Base-by-base conservation (phyloP, 2,113 vertebrate species). In the Myodes glareolus region DNA sequence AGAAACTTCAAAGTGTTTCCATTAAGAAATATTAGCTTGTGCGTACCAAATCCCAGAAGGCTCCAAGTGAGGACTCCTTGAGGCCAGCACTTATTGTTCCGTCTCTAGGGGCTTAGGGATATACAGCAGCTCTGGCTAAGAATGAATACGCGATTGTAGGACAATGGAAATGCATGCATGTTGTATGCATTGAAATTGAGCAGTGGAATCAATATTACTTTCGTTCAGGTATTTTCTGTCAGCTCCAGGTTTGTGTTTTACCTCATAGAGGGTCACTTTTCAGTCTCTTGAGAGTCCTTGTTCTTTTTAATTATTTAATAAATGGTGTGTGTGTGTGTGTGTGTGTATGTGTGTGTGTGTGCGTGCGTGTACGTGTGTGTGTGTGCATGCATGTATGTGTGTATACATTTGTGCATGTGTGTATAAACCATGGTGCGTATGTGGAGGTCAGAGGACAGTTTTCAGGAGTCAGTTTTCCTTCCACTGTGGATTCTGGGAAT, bases 1-100 rank as follows among this genome's bases (percentile, higher is more conserved):
- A 93, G 13, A 65, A 75, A 93, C 73, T 78, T 81, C 33, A 75
- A 89, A 75, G 81, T 88, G 12, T 52, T 52, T 95, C 45, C 36
- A 89, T 50, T 1, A 84, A 78, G 61, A 95, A 87, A 68, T 21
- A 86, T 33, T 29, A 52, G 75, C 39, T 68, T 75, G 65, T 70
- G 6, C 29, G 27, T 23, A 39, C 33, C 85, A 42, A 82, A 82
- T 82, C 91, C 50, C 39, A 80, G 52, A 63, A 29, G 27, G 58
- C 33, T 25, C 76, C 63, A 2, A 76, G 45, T 61, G 65, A 55
- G 33, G 73, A 14, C 25, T 55, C 90, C 55, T 90, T 82, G 7
- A 31, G 33, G 21, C 7, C 13, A 87, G 55, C 11, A 50, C 27
- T n/a, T 90, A 39, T 1, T 68, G 23, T 78, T 89, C 55, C 16